Base-by-base conservation (phyloP, 2,888 invertebrate genomes). In the Ectemnius continuus region DNA sequence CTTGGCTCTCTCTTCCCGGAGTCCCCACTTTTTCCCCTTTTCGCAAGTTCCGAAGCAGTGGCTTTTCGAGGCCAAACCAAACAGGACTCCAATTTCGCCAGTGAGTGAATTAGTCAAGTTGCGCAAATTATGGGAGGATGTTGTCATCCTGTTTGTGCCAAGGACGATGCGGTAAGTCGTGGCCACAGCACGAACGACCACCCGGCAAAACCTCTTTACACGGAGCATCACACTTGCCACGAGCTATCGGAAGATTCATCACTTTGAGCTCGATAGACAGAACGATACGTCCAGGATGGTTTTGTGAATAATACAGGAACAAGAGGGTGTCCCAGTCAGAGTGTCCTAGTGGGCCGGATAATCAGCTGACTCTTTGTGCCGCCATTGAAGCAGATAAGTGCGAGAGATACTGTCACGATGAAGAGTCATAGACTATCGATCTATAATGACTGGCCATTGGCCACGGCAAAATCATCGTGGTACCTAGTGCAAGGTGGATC, bases 131-230 rank as follows among this genome's bases (percentile, higher is more conserved):
- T 16, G 23, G 6, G 20, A 52, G 58, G 45, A 47, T 63, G 36
- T 45, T 16, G 20, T 58, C 52, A 20, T 18, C n/a, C 11, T 61
- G 46, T 28, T 26, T 23, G 61, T 76, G 76, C 81, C 80, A 80
- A 80, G 80, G 80, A 70, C 78, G 78, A 76, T 81, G 81, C 78
- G 65, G 76, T 60, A 73, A 65, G 23, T 5, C 14, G 61, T 64
- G 64, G 61, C 61, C 62, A 63, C 16, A 47, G 60, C 16, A 5
- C 16, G 52, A 16, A 14, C 16, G 16, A 18, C 61, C 67, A 11
- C 46, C 64, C 57, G 23, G 60, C 47, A 5, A 14, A 67, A 26
- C 18, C 26, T 11, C 14, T 46, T 11, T 57, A 23, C 45, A 14
- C n/a, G 11, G 52, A 6, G 56, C 28, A 47, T 11, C 16, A 48